A percentile compares a stretch with the other conserved stretches of the same genome.
These are phyloP conservation scores for Hemichromis elongatus DNA, from an alignment of 2,113 vertebrate species.

Conservation along the genomic window DNA sequence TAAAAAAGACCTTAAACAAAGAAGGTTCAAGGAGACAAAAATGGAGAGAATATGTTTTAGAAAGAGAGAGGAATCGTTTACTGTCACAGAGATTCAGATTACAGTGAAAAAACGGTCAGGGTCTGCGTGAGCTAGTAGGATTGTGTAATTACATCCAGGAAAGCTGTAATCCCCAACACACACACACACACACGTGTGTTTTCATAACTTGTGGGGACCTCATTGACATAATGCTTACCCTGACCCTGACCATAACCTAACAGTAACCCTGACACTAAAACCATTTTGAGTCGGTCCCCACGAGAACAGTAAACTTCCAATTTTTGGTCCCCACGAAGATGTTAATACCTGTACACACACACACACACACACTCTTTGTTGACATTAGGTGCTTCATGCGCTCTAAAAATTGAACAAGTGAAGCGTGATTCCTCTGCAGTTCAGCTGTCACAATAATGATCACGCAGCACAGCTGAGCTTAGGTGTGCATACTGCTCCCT, in stretches of 20 bases:
- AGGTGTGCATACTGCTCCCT: slow-evolving; percentile 7
- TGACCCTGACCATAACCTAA: too few species aligned
- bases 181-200: slow-evolving; percentile 17
- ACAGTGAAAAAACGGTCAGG: neutral
- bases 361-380: slow-evolving; percentile 32
- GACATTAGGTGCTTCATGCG: slow-evolving; percentile 61
- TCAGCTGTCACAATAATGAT: slow-evolving; percentile 70
- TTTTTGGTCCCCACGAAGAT: too few species aligned
- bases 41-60: neutral
- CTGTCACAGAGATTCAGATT: slow-evolving; percentile 47
- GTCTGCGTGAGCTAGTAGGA: slow-evolving; percentile 32
- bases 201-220: too few species aligned
- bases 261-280: too few species aligned
- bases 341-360: too few species aligned
- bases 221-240: too few species aligned
- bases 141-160: slow-evolving; percentile 52
- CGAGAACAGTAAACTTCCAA: too few species aligned
- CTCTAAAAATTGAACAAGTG: slow-evolving; percentile 65
- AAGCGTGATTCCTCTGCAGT: slow-evolving; percentile 63
- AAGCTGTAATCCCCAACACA: slow-evolving; percentile 39
- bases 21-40: neutral
- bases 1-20: neutral
- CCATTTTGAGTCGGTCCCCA: too few species aligned
- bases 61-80: neutral
- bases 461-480: slow-evolving; percentile 55